phyloP scores from a whole-genome alignment of 2,888 invertebrate species.

The Gryllus longicercus region DNA sequence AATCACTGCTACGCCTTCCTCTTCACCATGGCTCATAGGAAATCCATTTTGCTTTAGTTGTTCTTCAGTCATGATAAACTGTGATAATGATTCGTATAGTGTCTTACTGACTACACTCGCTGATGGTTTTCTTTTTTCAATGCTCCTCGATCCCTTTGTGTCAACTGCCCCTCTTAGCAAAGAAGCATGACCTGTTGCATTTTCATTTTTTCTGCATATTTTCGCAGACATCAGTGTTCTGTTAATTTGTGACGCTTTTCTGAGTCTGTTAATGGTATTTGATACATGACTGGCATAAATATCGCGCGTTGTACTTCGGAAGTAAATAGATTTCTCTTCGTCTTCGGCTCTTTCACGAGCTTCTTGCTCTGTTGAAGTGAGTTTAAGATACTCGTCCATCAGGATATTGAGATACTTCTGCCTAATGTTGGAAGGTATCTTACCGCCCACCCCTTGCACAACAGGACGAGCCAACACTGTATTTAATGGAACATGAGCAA shows the following conservation, averaged over 20 bases:
- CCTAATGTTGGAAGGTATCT: constrained; percentile 79
- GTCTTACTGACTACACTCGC: background rate
- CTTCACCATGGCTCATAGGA: constrained; percentile 64
- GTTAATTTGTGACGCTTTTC: background rate
- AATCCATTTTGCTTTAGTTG: constrained; percentile 78
- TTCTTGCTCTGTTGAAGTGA: constrained; percentile 67
- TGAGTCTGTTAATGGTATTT: background rate
- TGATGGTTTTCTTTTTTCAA: constrained; percentile 45
- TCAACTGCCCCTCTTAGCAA: constrained; percentile 61
- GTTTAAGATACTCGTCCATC: constrained; percentile 79
- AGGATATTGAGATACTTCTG: constrained; percentile 83
- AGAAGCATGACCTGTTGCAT: constrained; percentile 56
- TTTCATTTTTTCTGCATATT: background rate
- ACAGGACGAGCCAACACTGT: constrained; percentile 50
- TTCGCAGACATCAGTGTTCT: background rate
- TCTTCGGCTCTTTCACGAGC: constrained; percentile 68
- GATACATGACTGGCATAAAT: constrained; percentile 21
- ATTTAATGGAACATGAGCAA: constrained; percentile 64
- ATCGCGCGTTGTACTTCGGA: background rate
- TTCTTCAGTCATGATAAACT: constrained; percentile 69
- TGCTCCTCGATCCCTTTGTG: constrained; percentile 63
- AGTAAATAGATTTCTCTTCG: constrained; percentile 55
- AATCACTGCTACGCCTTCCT: constrained; percentile 44
- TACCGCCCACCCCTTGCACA: constrained; percentile 60
- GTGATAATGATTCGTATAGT: constrained; percentile 59